phyloP scores from a whole-genome alignment of 2,113 vertebrate species.

The Polypterus bichir region DNA sequence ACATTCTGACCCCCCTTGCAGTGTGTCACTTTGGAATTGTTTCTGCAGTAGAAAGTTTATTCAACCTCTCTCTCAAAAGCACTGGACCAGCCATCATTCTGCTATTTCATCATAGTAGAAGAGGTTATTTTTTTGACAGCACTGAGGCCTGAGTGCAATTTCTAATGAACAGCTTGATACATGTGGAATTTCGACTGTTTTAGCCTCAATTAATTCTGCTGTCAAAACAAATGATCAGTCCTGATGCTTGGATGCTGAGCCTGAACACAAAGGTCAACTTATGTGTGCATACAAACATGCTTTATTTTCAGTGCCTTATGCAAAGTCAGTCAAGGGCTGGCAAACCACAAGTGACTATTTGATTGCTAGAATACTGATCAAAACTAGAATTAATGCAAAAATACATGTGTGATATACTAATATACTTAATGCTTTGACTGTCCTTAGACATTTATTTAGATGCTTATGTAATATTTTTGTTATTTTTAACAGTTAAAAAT shows the following conservation, averaged over 20 bases:
- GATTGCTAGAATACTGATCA: too few species aligned
- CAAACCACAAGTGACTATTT: not conserved
- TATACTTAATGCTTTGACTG: too few species aligned
- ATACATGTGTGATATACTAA: too few species aligned
- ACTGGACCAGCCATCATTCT: slow-evolving; percentile 58
- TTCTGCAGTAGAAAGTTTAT: slow-evolving; percentile 87
- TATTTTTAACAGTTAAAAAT: too few species aligned
- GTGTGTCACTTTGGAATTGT: slow-evolving; percentile 79
- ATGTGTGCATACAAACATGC: slow-evolving; percentile 51
- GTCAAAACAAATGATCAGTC: slow-evolving; percentile 83
- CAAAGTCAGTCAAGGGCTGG: not conserved
- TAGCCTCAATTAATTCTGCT: slow-evolving; percentile 89
- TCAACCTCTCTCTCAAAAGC: slow-evolving; percentile 75
- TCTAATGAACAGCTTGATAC: slow-evolving; percentile 83
- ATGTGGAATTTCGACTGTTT: slow-evolving; percentile 73
- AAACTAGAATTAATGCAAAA: too few species aligned
- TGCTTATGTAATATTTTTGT: too few species aligned
- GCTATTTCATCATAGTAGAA: slow-evolving; percentile 66
- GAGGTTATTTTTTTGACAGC: slow-evolving; percentile 83
- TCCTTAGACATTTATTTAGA: too few species aligned
- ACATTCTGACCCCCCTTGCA: slow-evolving; percentile 62
- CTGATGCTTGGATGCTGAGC: slow-evolving; percentile 51
- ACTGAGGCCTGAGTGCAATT: slow-evolving; percentile 59
- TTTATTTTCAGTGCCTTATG: slow-evolving; percentile 36
- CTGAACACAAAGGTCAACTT: slow-evolving; percentile 62